Evolutionary conservation across 92 coral and sea anemone genomes (phyloP).

Genomic region (Zoanthus sociatus): DNA sequence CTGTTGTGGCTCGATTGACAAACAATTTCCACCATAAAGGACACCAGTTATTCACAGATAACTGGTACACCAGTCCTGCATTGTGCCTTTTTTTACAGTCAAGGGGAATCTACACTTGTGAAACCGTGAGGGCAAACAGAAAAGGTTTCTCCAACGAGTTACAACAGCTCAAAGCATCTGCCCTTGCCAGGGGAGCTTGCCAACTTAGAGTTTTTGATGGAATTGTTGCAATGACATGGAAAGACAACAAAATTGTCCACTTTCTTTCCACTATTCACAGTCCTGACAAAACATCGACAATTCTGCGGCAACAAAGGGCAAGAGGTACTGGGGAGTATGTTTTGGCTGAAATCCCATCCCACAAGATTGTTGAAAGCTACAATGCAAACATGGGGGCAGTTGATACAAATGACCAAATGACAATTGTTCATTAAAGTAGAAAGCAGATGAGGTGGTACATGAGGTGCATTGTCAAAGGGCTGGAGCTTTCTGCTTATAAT

Average conservation of each 20-base stretch:
- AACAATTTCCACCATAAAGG: conserved; percentile 33
- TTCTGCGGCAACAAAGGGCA: conserved; percentile 40
- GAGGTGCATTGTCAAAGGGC: conserved; percentile 38
- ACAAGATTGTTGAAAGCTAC: conserved; percentile 46
- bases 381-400: conserved; percentile 62
- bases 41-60: conserved; percentile 46
- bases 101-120: conserved; percentile 54
- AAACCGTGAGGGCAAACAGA: conserved; percentile 50
- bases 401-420: conserved; percentile 31
- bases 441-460: conserved; percentile 64
- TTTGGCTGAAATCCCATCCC: conserved; percentile 42
- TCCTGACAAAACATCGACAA: conserved; percentile 51
- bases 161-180: conserved; percentile 44
- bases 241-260: conserved; percentile 61
- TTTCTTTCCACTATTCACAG: conserved; percentile 50
- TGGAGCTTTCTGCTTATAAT: conserved; percentile 45
- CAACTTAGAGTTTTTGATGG: conserved; percentile 37
- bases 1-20: conserved; percentile 33
- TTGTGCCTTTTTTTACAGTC: conserved; percentile 39
- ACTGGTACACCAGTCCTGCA: conserved; percentile 59
- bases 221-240: conserved; percentile 58
- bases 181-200: conserved; percentile 45
- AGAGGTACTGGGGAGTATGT: conserved; percentile 45
- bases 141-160: conserved; percentile 28
- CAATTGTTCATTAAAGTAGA: conserved; percentile 52